phyloP scores from a whole-genome alignment of 2,888 invertebrate species.

The Cataglyphis albicans region DNA sequence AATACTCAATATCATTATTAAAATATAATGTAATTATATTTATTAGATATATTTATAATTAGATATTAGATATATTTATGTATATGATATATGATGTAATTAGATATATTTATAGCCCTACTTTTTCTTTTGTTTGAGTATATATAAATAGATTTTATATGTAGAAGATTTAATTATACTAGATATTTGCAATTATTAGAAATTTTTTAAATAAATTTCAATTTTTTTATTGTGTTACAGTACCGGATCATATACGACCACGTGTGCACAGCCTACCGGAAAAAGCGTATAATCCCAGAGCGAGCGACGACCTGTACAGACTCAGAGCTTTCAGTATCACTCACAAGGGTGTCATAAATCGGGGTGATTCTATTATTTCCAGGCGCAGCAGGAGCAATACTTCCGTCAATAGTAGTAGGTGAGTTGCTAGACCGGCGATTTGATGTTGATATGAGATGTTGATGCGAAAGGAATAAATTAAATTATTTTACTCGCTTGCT shows the following conservation, averaged over 20 bases:
- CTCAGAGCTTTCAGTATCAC: constrained; percentile 95
- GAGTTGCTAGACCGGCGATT: constrained; percentile 65
- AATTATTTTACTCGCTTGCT: not conserved
- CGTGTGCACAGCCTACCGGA: constrained; percentile 95
- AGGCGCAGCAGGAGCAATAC: constrained; percentile 94
- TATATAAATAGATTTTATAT: not conserved
- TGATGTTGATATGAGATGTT: not conserved
- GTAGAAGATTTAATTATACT: not conserved
- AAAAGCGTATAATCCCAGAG: constrained; percentile 94
- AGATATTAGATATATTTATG: not conserved
- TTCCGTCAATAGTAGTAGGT: constrained; percentile 94
- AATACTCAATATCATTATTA: not conserved
- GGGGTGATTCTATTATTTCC: constrained; percentile 95
- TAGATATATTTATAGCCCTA: not conserved
- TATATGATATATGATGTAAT: no score
- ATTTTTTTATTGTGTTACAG: constrained; percentile 86
- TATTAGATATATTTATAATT: not conserved
- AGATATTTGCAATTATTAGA: not conserved
- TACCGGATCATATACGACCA: constrained; percentile 94
- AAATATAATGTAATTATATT: not conserved
- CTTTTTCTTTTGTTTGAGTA: not conserved
- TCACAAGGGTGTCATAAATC: constrained; percentile 95
- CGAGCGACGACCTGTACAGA: constrained; percentile 94
- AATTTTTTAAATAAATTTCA: not conserved
- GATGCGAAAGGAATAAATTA: not conserved